A percentile compares a stretch with the other conserved stretches of the same genome.
Conservation (phyloP, 2,888 invertebrate genomes). For the Xestoiulus laeticollis region DNA sequence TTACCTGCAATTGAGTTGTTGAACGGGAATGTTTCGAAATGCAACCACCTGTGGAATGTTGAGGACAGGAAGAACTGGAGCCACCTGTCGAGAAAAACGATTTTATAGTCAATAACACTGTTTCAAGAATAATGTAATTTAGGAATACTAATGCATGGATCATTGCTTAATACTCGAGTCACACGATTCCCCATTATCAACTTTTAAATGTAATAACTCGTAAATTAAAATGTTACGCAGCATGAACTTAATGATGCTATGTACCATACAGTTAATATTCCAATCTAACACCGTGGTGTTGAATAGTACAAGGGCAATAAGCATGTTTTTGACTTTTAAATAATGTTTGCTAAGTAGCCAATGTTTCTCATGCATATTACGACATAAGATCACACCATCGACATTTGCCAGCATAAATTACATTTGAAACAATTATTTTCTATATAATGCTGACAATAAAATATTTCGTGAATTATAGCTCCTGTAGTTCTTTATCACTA, state of each 20-base stretch:
- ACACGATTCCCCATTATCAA: neutral
- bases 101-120: neutral
- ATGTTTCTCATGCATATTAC: neutral
- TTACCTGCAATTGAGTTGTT: neutral
- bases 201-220: neutral
- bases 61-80: neutral
- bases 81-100: neutral
- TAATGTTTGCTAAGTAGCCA: neutral
- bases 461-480: too few species aligned
- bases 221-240: neutral
- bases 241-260: neutral
- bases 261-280: neutral
- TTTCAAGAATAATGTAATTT: neutral
- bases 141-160: neutral
- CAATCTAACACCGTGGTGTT: neutral
- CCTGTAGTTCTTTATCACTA: too few species aligned
- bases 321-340: neutral
- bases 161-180: neutral
- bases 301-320: neutral
- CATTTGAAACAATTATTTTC: too few species aligned
- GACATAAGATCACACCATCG: neutral
- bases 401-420: neutral
- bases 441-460: too few species aligned
- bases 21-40: conserved; percentile 12
- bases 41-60: conserved; percentile 9